Percentiles rank a stretch among this genome's conserved stretches.
phyloP scores from a whole-genome alignment of 2,888 invertebrate species.

The Sepiola atlantica region DNA sequence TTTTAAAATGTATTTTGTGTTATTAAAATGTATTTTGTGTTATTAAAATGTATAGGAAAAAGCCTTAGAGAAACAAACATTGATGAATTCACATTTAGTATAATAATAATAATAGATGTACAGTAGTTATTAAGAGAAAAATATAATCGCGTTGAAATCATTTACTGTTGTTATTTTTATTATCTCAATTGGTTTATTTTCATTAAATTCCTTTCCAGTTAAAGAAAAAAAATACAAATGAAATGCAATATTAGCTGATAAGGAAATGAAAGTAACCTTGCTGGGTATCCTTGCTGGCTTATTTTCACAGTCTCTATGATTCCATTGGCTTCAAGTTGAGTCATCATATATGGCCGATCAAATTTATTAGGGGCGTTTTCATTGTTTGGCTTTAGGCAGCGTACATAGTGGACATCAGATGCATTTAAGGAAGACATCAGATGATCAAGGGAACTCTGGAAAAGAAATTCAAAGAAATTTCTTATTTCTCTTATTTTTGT shows the following conservation, averaged over 20 bases:
- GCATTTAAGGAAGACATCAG: constrained; percentile 60
- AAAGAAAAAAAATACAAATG: not conserved
- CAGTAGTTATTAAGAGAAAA: too few species aligned
- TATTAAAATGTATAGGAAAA: too few species aligned
- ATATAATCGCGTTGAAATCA: too few species aligned
- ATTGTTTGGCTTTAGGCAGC: constrained; percentile 70
- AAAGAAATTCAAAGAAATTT: not conserved
- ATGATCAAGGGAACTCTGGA: constrained; percentile 66
- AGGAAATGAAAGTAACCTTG: constrained; percentile 57
- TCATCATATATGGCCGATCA: constrained; percentile 62
- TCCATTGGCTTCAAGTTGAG: constrained; percentile 68
- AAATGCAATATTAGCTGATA: not conserved
- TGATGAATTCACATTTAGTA: too few species aligned
- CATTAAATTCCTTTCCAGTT: not conserved
- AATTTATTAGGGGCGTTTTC: constrained; percentile 55
- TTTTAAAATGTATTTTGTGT: too few species aligned
- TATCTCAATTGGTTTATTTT: not conserved
- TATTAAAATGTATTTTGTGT: too few species aligned
- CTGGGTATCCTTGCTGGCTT: constrained; percentile 63
- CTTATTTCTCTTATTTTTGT: not conserved
- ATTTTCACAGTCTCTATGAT: constrained; percentile 69
- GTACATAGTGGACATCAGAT: constrained; percentile 68
- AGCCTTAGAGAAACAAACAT: too few species aligned
- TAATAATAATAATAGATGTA: too few species aligned
- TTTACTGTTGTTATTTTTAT: not conserved